phyloP scores from a whole-genome alignment of 2,888 invertebrate species.

The Eupithecia subfuscata region DNA sequence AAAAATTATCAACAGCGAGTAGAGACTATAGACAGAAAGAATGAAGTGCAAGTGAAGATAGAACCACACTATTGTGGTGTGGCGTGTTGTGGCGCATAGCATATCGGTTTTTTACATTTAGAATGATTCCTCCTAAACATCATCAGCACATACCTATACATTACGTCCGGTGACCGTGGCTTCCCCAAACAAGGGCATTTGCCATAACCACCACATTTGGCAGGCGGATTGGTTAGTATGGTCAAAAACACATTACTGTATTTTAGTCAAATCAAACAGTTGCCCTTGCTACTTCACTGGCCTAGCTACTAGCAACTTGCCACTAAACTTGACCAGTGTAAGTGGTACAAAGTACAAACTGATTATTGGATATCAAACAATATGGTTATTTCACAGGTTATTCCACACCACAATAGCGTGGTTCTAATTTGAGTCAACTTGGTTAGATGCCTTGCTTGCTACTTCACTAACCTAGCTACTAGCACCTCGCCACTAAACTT shows the following conservation, averaged over 20 bases:
- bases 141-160: neutral
- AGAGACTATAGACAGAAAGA: neutral
- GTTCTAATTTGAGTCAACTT: no score
- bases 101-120: neutral
- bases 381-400: slow-evolving; percentile 15
- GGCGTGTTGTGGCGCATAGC: neutral
- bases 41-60: neutral
- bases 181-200: neutral
- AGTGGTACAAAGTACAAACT: neutral
- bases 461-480: no score
- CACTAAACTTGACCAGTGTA: neutral
- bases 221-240: neutral
- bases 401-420: no score
- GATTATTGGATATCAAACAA: neutral
- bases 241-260: neutral
- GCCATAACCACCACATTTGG: neutral
- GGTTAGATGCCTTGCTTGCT: no score
- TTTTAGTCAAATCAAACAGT: neutral
- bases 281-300: neutral
- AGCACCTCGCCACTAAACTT: no score
- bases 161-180: neutral
- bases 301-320: neutral
- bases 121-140: neutral
- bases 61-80: neutral
- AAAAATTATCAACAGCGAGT: neutral